These are phyloP conservation scores for Drosophila tsacasi DNA, from an alignment of 1,140 invertebrate genomes.

Conservation along the genomic window DNA sequence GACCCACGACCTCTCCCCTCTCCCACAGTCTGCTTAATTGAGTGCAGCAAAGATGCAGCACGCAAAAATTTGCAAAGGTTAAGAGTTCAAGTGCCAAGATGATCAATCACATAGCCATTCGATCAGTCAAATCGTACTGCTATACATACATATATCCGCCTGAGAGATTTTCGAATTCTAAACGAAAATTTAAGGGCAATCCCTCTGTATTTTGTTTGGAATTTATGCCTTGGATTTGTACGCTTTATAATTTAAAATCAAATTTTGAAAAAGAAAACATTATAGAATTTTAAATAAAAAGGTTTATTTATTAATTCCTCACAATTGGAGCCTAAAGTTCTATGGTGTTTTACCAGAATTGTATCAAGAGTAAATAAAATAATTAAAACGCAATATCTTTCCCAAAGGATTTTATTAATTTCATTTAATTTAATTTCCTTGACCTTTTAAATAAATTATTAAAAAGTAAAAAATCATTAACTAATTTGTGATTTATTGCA, in stretches of 20 bases:
- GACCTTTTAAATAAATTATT: no score
- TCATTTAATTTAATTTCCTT: no score
- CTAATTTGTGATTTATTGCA: no score
- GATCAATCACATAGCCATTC: conserved; percentile 45
- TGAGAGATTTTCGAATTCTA: neutral
- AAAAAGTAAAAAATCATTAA: no score
- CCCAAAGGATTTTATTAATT: no score
- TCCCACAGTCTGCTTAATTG: conserved; percentile 44
- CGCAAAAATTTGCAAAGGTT: conserved; percentile 50
- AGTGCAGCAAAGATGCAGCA: conserved; percentile 34
- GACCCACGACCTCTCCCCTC: conserved; percentile 19
- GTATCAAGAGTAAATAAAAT: no score
- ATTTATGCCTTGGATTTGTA: neutral
- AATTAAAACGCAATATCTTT: no score
- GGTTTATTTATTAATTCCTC: neutral
- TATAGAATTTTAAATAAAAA: no score
- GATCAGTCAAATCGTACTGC: conserved; percentile 27
- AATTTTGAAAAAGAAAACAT: neutral
- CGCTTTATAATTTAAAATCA: neutral
- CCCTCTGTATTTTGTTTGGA: neutral
- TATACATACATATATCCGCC: no score
- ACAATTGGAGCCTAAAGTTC: no score
- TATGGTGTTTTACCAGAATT: no score
- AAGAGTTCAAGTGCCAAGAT: conserved; percentile 46
- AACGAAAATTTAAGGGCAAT: neutral